Percentiles rank a stretch among this genome's conserved stretches.
Conservation (phyloP, 2,888 invertebrate species). For the Hirtodrosophila histrioides region DNA sequence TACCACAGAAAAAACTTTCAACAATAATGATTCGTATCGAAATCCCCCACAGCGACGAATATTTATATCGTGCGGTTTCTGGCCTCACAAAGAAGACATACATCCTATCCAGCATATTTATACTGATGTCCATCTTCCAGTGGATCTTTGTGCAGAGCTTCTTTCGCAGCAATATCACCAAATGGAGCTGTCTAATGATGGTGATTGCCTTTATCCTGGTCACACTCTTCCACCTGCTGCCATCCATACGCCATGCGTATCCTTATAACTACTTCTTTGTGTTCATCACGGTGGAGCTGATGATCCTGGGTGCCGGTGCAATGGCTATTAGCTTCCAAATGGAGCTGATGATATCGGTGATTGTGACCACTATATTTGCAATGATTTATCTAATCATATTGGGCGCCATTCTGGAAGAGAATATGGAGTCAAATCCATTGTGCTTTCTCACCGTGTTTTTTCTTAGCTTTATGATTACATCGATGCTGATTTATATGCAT, state of each 20-base stretch:
- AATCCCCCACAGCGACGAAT: too few species aligned
- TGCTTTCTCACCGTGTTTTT: slow-evolving; percentile 21
- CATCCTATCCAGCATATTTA: background rate
- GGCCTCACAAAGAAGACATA: slow-evolving; percentile 9
- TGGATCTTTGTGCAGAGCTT: slow-evolving; percentile 1
- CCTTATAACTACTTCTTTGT: background rate
- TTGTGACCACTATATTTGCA: too few species aligned
- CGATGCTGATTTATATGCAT: slow-evolving; percentile 12
- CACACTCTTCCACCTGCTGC: slow-evolving; percentile 1
- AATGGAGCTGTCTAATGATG: slow-evolving; percentile 1
- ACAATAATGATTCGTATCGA: slow-evolving; percentile 1
- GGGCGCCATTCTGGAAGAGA: background rate
- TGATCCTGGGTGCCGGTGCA: slow-evolving; percentile 5
- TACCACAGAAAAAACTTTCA: background rate
- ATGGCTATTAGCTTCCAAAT: background rate
- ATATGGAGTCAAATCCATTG: slow-evolving; percentile 17
- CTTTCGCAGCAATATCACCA: background rate
- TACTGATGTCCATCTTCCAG: slow-evolving; percentile 1
- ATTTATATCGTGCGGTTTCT: too few species aligned
- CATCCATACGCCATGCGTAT: background rate
- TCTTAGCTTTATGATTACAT: slow-evolving; percentile 9
- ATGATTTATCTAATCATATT: background rate
- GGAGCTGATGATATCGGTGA: too few species aligned
- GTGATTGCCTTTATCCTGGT: slow-evolving; percentile 4
- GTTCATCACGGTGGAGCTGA: slow-evolving; percentile 1